These are phyloP conservation scores for Macrotrachela quadricornifera DNA, from an alignment of 1,140 invertebrate genomes.

Conservation along the genomic window DNA sequence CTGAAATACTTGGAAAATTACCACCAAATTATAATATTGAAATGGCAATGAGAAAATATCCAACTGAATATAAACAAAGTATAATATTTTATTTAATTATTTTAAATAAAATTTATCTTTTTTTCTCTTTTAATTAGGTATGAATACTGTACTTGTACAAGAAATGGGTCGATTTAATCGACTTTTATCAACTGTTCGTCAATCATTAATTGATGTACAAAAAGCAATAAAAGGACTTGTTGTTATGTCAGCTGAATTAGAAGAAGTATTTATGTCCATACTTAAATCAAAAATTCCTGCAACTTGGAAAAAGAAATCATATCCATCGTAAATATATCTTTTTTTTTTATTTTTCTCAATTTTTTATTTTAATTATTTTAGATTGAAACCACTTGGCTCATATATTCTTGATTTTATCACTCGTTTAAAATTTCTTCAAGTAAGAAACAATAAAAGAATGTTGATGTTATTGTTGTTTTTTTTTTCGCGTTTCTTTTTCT, in stretches of 20 bases:
- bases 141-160: slow-evolving; percentile 77
- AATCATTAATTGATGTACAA: slow-evolving; percentile 47
- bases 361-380: no score
- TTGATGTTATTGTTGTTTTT: no score
- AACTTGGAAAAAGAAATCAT: slow-evolving; percentile 32
- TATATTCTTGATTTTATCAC: slow-evolving; percentile 29
- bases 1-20: slow-evolving; percentile 46
- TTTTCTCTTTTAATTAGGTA: slow-evolving; percentile 15
- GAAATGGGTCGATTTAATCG: slow-evolving; percentile 69
- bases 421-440: slow-evolving; percentile 35
- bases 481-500: no score
- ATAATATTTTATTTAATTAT: no score
- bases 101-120: no score
- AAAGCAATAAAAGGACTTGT: slow-evolving; percentile 61
- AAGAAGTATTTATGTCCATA: slow-evolving; percentile 61
- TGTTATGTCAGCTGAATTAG: slow-evolving; percentile 61
- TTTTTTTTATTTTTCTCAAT: no score
- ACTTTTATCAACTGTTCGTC: slow-evolving; percentile 46
- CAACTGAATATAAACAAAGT: slow-evolving; percentile 56
- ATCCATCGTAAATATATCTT: slow-evolving; percentile 19
- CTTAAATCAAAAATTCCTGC: slow-evolving; percentile 52
- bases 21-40: slow-evolving; percentile 50
- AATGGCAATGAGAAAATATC: slow-evolving; percentile 44
- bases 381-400: slow-evolving; percentile 28
- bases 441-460: slow-evolving; percentile 14